Percentiles rank a stretch among this genome's conserved stretches.
Conservation (phyloP, 2,113 vertebrate species). For the mouse (Mus musculus) region GRCm39 chr13:80280501-80281000, state of each 20-base stretch:
- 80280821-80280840: slow-evolving; percentile 31
- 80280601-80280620: neutral
- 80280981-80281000: neutral
- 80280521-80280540: neutral
- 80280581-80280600: neutral
- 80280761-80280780: neutral
- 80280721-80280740: neutral
- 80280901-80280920: slow-evolving; percentile 51
- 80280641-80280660: neutral
- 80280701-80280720: neutral
- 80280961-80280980: neutral
- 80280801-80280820: slow-evolving; percentile 35
- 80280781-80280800: neutral
- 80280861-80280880: slow-evolving; percentile 55
- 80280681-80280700: neutral
- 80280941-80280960: neutral
- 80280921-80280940: slow-evolving; percentile 31
- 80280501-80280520: neutral
- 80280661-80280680: neutral
- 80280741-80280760: neutral
- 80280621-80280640: neutral
- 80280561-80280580: neutral
- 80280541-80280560: neutral
- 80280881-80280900: slow-evolving; percentile 24
- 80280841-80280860: slow-evolving; percentile 45